phyloP scores from a whole-genome alignment of 1,140 invertebrate genomes.

The Neoseiulus cucumeris region DNA sequence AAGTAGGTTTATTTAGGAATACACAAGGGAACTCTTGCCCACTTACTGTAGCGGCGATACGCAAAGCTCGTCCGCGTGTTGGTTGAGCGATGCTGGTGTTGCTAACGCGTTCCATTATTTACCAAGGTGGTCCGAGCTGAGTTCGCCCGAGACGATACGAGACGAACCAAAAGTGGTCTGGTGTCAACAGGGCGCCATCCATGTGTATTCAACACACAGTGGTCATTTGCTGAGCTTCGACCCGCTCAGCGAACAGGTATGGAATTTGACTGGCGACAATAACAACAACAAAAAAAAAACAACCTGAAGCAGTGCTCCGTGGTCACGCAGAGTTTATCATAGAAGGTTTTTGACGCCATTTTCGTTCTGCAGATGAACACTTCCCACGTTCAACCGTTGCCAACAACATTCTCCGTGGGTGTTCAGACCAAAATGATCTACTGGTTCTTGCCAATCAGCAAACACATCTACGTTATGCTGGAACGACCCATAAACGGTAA shows the following conservation, averaged over 20 bases:
- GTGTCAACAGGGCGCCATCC: not conserved
- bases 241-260: too few relatives aligned
- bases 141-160: not conserved
- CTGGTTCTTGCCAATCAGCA: not conserved
- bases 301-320: too few relatives aligned
- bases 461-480: not conserved
- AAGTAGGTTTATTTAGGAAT: too few relatives aligned
- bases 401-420: not conserved
- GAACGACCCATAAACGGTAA: not conserved
- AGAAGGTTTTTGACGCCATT: not conserved
- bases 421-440: not conserved
- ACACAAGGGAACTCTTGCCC: too few relatives aligned
- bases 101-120: not conserved
- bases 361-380: not conserved
- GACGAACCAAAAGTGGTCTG: not conserved
- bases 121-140: not conserved
- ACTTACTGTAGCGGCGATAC: too few relatives aligned
- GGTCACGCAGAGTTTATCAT: too few relatives aligned
- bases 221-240: not conserved
- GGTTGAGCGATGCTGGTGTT: too few relatives aligned
- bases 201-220: not conserved
- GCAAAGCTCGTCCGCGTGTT: too few relatives aligned
- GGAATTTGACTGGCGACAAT: too few relatives aligned
- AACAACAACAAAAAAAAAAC: too few relatives aligned
- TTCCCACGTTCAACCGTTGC: not conserved